These are phyloP conservation scores for Homarus americanus DNA, from an alignment of 1,140 invertebrate species.

Conservation along the genomic window DNA sequence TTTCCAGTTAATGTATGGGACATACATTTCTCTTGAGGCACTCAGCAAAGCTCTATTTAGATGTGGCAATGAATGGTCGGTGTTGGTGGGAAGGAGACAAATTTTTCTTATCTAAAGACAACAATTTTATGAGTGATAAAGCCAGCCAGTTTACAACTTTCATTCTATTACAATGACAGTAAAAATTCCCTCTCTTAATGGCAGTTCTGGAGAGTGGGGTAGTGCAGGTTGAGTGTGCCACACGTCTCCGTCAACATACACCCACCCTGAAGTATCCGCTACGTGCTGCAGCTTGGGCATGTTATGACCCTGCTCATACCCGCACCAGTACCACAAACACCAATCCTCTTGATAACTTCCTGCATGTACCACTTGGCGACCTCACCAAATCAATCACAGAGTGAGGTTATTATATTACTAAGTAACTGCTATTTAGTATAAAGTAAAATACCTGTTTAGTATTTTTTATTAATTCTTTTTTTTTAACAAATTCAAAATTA, in stretches of 20 bases:
- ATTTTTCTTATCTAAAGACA: too few species aligned
- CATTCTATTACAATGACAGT: too few species aligned
- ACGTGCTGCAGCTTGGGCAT: conserved; percentile 62
- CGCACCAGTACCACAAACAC: neutral
- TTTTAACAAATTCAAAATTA: too few species aligned
- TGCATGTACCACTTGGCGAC: conserved; percentile 55
- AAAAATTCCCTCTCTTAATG: neutral
- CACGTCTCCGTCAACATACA: conserved; percentile 11
- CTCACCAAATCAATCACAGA: conserved; percentile 61
- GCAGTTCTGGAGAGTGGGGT: conserved; percentile 63
- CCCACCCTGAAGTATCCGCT: conserved; percentile 50
- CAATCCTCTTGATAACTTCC: conserved; percentile 40
- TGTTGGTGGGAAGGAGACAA: too few species aligned
- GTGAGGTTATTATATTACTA: conserved; percentile 8
- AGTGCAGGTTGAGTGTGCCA: conserved; percentile 41
- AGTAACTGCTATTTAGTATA: neutral
- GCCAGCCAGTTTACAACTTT: too few species aligned
- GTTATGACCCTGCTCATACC: conserved; percentile 42
- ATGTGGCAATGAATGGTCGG: too few species aligned
- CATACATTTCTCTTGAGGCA: too few species aligned
- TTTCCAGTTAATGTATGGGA: too few species aligned
- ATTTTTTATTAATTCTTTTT: neutral
- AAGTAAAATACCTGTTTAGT: neutral
- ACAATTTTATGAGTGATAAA: too few species aligned
- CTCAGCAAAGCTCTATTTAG: too few species aligned